phyloP scores from a whole-genome alignment of 2,888 invertebrate genomes.

The Rhagonycha lutea region DNA sequence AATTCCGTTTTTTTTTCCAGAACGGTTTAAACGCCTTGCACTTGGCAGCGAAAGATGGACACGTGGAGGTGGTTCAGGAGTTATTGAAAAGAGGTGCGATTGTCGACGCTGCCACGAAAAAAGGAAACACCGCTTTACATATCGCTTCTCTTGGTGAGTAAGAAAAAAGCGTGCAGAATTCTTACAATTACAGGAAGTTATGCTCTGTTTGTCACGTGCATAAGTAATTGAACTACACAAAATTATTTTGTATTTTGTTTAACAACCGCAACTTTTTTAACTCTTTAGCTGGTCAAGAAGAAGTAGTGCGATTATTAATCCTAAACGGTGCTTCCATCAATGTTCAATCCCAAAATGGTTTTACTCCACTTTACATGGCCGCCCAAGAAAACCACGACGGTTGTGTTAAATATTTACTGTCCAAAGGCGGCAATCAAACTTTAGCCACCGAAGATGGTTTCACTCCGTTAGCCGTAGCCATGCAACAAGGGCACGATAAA shows the following conservation, averaged over 20 bases:
- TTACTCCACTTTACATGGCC: slow-evolving; percentile 98
- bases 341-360: slow-evolving; percentile 95
- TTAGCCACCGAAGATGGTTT: slow-evolving; percentile 98
- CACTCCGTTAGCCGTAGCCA: slow-evolving; percentile 97
- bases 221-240: slow-evolving; percentile 4
- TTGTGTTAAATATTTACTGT: slow-evolving; percentile 87
- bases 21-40: slow-evolving; percentile 97
- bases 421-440: slow-evolving; percentile 94
- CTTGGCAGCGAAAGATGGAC: slow-evolving; percentile 97
- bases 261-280: not conserved
- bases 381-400: slow-evolving; percentile 96
- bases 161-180: not conserved
- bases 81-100: slow-evolving; percentile 86
- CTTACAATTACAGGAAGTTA: slow-evolving; percentile 18
- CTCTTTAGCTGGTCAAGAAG: slow-evolving; percentile 83
- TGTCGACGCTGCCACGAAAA: slow-evolving; percentile 96
- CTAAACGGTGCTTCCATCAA: slow-evolving; percentile 93
- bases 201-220: slow-evolving; percentile 13
- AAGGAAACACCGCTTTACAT: slow-evolving; percentile 95
- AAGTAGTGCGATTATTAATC: slow-evolving; percentile 89
- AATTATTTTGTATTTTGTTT: slow-evolving; percentile 19
- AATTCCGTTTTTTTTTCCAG: slow-evolving; percentile 59
- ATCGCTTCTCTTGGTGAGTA: slow-evolving; percentile 80
- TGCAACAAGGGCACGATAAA: slow-evolving; percentile 97
- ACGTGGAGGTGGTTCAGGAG: slow-evolving; percentile 90